These are phyloP conservation scores for Pyrocoelia pectoralis DNA, from an alignment of 2,888 invertebrate species.

Conservation along the genomic window DNA sequence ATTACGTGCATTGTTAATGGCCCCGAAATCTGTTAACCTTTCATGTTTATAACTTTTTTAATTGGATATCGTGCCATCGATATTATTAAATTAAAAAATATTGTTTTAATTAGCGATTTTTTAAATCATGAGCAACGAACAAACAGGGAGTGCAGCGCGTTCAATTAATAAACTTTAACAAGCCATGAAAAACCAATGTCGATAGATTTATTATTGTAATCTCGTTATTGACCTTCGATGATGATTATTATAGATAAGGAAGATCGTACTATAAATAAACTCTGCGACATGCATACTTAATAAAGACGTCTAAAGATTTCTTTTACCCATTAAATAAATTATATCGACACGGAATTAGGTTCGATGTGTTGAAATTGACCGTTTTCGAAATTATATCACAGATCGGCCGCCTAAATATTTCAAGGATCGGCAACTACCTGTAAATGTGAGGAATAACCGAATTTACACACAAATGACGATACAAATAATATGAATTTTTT, in stretches of 20 bases:
- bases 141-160: neutral
- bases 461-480: no score
- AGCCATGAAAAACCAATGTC: neutral
- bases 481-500: no score
- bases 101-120: neutral
- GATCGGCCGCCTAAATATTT: no score
- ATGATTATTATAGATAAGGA: neutral
- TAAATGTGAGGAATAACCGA: no score
- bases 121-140: neutral
- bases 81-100: neutral
- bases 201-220: neutral
- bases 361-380: no score
- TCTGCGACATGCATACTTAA: neutral
- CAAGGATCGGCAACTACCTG: no score
- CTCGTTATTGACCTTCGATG: constrained; percentile 1
- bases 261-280: neutral
- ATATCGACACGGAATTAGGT: no score
- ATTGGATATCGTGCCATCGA: constrained; percentile 1
- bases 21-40: neutral
- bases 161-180: neutral
- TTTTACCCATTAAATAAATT: no score
- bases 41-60: neutral
- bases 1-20: no score
- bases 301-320: neutral
- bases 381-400: no score